Evolutionary conservation across 2,888 invertebrate species (phyloP), one percentile per base, ranked within the genome.

Genomic region (Pristionchus arcanus): DNA sequence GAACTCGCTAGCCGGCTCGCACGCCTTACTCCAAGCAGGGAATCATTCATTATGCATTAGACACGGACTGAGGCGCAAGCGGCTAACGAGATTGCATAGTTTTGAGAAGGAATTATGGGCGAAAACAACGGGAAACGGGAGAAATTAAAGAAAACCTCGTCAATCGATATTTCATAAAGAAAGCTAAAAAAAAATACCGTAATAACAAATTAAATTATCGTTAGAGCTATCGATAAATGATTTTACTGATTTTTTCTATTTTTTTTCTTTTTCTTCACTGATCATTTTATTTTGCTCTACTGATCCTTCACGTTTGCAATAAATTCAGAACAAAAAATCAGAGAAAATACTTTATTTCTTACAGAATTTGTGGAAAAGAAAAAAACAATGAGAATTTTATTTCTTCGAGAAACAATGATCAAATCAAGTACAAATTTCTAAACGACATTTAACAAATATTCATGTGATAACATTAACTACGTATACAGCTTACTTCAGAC

Each of bases 31-130:
- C 42, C 53, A 81, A 53, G 49, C 49, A 81, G 37, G 81, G 16
- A 81, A 81, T 81, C 81, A 81, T 81, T 81, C 81, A 81, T 81
- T 81, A 81, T 81, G 81, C 81, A 81, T 81, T 81, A 81, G 81
- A 81, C 81, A 81, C 81, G 84, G 59, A 85, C 59, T 11, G 31
- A 16, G 59, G 59, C 11, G 84, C 11, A 59, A 85, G 59, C 25
- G 34, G 83, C 59, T 59, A 59, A 85, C 84, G 84, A 85, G 84
- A 85, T 85, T 85, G 34, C 83, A 74, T 74, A 74, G 74, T 74
- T 74, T 74, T 74, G 37, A 37, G 74, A 37, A 74, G 37, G 16
- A 31, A 74, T 34, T 74, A 37, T 4, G 37, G 4, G 74, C 37
- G 74, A 19, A 42, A 74, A 37, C 37, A 21, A 25, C 9, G 71